Base-by-base conservation (phyloP, 1,140 invertebrate genomes). In the Eriocheir sinensis region DNA sequence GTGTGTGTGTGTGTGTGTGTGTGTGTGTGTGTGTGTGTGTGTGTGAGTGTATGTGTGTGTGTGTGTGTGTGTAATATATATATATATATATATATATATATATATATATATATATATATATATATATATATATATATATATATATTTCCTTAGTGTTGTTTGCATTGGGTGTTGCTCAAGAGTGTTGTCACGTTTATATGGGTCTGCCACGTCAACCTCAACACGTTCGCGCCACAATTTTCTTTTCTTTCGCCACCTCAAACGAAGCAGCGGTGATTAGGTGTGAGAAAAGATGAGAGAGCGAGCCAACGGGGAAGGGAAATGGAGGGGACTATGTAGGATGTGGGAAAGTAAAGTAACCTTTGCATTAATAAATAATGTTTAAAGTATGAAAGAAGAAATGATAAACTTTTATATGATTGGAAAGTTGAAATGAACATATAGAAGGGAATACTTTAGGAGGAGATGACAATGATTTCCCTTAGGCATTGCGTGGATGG, bases 221-320 rank as follows among this genome's bases (percentile, higher is more conserved):
- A 4, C 34, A 34, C 91, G 34, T 79, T 36, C 79, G 2, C 79
- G 27, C 44, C 30, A 34, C 79, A 80, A 80, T 92, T 92, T 41
- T 81, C 91, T 92, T n/a, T 92, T 81, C 89, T 91, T 36, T 91
- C 89, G 53, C 44, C 89, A 60, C 89, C 41, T 34, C 53, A 91
- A 72, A 53, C 89, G 89, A 91, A n/a, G 8, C 53, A n/a, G 53
- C 41, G 27, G 89, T 91, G 89, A 72, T 38, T 15, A 40, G 83
- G 60, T 72, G 60, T 38, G 86, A 89, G 36, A n/a, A 89, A 40
- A 89, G n/a, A 48, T 44, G 86, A 91, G 40, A 48, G 38, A 32
- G 44, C 27, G 88, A 12, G 44, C 38, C 30, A 32, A 44, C 38
- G 88, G 27, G 15, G 38, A 30, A 27, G 32, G 30, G 44, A 40